These are phyloP conservation scores for Labeo rohita DNA, from an alignment of 2,113 vertebrate genomes.

Conservation along the genomic window DNA sequence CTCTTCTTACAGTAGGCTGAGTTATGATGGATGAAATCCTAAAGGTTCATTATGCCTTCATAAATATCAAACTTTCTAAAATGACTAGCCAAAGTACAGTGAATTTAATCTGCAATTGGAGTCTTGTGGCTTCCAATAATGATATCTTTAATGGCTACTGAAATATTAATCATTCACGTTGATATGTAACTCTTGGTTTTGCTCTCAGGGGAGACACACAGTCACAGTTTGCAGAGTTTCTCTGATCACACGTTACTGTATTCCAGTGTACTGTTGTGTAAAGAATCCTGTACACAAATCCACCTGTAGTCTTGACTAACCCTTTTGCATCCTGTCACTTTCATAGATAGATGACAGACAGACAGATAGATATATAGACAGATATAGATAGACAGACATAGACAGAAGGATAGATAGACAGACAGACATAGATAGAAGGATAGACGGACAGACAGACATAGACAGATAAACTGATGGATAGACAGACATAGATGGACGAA, in stretches of 20 bases:
- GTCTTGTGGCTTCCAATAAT: conserved; percentile 34
- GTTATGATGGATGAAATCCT: conserved; percentile 14
- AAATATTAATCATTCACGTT: conserved; percentile 49
- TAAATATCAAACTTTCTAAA: conserved; percentile 19
- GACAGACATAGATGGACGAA: neutral
- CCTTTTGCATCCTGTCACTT: neutral
- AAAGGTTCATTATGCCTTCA: conserved; percentile 18
- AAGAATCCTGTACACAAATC: conserved; percentile 21
- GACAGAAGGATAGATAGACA: neutral
- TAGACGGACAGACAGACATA: too few relatives aligned
- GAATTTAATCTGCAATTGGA: conserved; percentile 29
- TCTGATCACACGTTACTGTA: neutral
- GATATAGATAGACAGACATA: neutral
- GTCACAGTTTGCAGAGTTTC: neutral
- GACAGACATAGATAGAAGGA: neutral
- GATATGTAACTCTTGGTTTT: conserved; percentile 35
- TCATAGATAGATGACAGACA: neutral
- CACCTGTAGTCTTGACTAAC: neutral
- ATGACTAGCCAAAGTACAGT: conserved; percentile 37
- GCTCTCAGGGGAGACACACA: neutral
- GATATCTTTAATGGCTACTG: conserved; percentile 38
- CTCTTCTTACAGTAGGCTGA: neutral
- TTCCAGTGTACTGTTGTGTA: conserved; percentile 23
- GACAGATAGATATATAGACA: neutral
- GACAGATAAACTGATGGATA: too few relatives aligned